Percentiles rank a stretch among this genome's conserved stretches.
Conservation (phyloP, 2,113 vertebrate genomes). For the Trochalopteron elliotii region DNA sequence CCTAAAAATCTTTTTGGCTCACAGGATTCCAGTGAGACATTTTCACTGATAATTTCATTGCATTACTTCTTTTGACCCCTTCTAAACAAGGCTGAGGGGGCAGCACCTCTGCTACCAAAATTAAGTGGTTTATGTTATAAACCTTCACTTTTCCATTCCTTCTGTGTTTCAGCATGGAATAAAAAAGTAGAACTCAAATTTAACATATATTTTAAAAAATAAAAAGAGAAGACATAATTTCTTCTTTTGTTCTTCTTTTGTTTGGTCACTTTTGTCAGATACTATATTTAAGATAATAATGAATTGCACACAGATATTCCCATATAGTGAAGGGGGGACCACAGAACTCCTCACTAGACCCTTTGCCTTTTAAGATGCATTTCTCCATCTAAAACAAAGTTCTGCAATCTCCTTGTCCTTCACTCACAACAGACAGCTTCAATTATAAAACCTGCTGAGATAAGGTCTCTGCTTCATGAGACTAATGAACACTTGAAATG, state of each 20-base stretch:
- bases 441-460: conserved; percentile 34
- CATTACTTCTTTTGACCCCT: neutral
- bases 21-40: neutral
- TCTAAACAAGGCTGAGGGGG: neutral
- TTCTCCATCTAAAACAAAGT: neutral
- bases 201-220: neutral
- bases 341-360: neutral
- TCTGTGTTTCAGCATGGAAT: neutral
- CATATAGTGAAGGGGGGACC: neutral
- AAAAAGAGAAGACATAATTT: neutral
- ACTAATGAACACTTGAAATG: neutral
- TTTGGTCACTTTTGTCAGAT: neutral
- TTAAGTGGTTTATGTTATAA: neutral
- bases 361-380: neutral
- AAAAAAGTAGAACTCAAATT: neutral
- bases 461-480: neutral
- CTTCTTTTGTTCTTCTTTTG: neutral
- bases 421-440: neutral
- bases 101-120: neutral
- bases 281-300: neutral
- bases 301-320: neutral
- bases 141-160: neutral
- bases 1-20: neutral
- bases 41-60: neutral
- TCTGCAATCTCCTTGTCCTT: neutral